phyloP scores from a whole-genome alignment of 53 echinoderm and acorn worm species.

The Pentamera pediparva region DNA sequence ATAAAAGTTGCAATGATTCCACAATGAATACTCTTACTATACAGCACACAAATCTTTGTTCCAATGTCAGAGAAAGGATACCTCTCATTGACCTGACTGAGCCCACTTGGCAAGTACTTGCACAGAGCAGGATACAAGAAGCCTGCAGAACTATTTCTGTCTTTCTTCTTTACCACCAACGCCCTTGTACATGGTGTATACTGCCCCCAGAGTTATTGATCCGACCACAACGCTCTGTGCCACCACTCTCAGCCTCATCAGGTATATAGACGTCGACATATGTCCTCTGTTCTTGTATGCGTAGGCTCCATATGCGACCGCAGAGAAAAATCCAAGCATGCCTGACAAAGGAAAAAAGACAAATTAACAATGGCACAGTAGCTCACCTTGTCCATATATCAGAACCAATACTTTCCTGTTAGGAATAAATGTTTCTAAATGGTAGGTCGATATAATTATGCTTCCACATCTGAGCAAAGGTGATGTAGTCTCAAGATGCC shows the following conservation, averaged over 20 bases:
- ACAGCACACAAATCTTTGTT: not conserved
- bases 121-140: not conserved
- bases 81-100: not conserved
- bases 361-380: too few relatives aligned
- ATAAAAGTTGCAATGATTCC: not conserved
- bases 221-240: conserved; percentile 83
- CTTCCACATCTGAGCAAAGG: too few relatives aligned
- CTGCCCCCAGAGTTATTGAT: conserved; percentile 80
- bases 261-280: conserved; percentile 81
- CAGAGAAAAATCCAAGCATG: conserved; percentile 62
- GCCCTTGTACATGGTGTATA: conserved; percentile 43
- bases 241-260: conserved; percentile 78
- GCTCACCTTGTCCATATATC: too few relatives aligned
- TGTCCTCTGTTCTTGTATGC: conserved; percentile 61
- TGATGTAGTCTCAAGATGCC: too few relatives aligned
- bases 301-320: conserved; percentile 66
- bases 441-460: not conserved
- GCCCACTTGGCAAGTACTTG: not conserved
- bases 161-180: conserved; percentile 5
- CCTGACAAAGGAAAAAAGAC: conserved; percentile 35
- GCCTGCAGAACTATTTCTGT: not conserved
- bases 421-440: too few relatives aligned
- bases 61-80: not conserved
- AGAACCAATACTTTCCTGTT: too few relatives aligned
- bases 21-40: not conserved